A percentile compares a stretch with the other conserved stretches of the same genome.
phyloP scores from a whole-genome alignment of 2,888 invertebrate species.

The Drosophila bunnanda region DNA sequence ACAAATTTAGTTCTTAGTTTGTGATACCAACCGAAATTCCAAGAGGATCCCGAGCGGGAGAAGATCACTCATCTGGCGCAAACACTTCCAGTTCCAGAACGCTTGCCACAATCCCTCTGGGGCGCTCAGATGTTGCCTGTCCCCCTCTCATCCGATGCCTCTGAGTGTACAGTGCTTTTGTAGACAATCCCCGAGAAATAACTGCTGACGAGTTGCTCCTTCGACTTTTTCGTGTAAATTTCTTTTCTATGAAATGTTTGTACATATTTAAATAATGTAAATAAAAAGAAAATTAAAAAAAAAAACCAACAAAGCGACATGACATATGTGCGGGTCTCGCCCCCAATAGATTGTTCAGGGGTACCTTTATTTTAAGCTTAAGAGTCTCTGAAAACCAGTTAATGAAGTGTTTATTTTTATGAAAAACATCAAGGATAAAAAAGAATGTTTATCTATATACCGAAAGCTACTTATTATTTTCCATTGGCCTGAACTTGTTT shows the following conservation, averaged over 20 bases:
- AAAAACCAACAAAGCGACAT: neutral
- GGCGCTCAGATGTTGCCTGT: constrained; percentile 43
- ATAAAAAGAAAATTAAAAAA: constrained; percentile 75
- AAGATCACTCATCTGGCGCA: constrained; percentile 25
- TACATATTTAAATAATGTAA: constrained; percentile 83
- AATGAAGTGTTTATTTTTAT: neutral
- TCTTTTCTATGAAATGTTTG: constrained; percentile 82
- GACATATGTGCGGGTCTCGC: neutral
- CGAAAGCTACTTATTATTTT: neutral
- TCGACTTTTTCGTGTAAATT: constrained; percentile 75
- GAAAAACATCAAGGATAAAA: neutral
- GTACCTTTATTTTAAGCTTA: neutral
- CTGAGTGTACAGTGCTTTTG: constrained; percentile 72
- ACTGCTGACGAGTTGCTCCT: constrained; percentile 69
- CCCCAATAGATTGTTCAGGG: neutral
- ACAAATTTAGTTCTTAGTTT: constrained; percentile 83
- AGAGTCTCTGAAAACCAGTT: neutral
- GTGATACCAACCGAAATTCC: constrained; percentile 82
- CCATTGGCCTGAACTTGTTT: neutral
- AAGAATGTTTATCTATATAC: neutral
- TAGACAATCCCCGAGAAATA: constrained; percentile 60
- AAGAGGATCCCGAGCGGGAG: constrained; percentile 50
- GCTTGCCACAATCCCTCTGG: constrained; percentile 58
- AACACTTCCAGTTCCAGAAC: constrained; percentile 26
- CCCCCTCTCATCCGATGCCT: constrained; percentile 42